These are phyloP conservation scores for Anthoscopus minutus DNA, from an alignment of 2,113 vertebrate genomes.

Conservation along the genomic window DNA sequence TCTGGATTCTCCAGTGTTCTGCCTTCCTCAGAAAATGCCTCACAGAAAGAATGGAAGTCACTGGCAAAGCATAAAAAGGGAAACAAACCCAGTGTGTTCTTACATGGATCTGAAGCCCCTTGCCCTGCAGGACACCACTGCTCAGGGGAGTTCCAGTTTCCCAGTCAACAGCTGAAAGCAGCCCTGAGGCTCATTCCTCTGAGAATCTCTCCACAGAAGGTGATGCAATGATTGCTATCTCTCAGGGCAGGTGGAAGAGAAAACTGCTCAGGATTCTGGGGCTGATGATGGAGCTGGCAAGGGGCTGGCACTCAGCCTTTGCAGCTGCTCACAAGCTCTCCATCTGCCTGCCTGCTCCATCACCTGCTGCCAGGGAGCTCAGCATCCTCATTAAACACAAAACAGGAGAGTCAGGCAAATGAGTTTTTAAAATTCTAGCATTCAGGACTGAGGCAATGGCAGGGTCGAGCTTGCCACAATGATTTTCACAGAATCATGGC, in stretches of 20 bases:
- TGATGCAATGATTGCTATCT: not conserved
- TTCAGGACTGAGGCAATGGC: not conserved
- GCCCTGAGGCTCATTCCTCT: not conserved
- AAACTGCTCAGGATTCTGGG: not conserved
- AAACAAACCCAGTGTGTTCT: not conserved
- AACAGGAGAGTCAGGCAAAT: not conserved
- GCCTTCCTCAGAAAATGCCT: not conserved
- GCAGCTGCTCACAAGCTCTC: not conserved
- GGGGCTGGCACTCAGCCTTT: not conserved
- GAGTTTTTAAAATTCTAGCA: fast-evolving
- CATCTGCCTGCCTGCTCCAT: not conserved
- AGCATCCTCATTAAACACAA: not conserved
- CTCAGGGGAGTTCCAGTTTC: not conserved
- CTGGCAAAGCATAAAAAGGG: not conserved
- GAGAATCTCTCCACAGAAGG: not conserved
- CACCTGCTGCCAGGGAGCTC: not conserved
- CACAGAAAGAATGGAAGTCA: not conserved
- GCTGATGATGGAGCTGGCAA: not conserved
- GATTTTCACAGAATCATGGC: not conserved
- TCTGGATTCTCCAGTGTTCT: not conserved
- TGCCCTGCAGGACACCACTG: not conserved
- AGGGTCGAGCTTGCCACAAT: not conserved
- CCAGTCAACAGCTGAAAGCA: not conserved
- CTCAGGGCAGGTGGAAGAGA: not conserved
- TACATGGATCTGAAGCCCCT: not conserved